Base-by-base conservation (phyloP, 2,888 invertebrate species). In the Melanostoma mellinum region DNA sequence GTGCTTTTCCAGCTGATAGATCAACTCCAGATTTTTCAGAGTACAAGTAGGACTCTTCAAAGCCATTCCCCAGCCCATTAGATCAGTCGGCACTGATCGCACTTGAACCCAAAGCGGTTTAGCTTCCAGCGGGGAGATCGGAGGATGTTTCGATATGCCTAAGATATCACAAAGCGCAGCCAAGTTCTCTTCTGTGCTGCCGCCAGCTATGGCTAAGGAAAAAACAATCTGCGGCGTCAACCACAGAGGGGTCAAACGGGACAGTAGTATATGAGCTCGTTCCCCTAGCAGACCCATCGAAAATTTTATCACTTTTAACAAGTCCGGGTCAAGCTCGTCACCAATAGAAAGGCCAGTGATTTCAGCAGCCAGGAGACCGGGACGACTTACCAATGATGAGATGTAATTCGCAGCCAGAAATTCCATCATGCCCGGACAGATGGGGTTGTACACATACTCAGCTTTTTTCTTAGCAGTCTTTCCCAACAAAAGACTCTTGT, bases 331-430 rank as follows among this genome's bases (percentile, higher is more conserved):
- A 2, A 92, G 90, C 71, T 93, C 93, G 53, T 88, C 89, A 4
- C 87, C 88, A 6, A 88, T 86, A 10, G 88, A 87, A 5, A 89
- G 80, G 0, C 88, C 88, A 2, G 88, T 88, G 67, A 93, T 89
- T 87, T 93, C 93, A 8, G 92, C 90, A 30, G 92, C 89, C 4
- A 93, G 88, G 10, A 93, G 90, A 58, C 92, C 92, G 0, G 92
- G 91, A 82, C 92, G 91, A 85, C 92, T 92, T 4, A 92, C 92
- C 4, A 93, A 89, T 0, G 93, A 92, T 0, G 92, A 92, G n/a
- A 93, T 89, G 87, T 93, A 93, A 86, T 92, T 92, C 1, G 93
- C 93, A 1, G 93, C 92, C n/a, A 93, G 88, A 86, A 92, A 93
- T 86, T 93, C 93, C 10, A 92, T 91, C 80, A 93, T 91, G 1